Base-by-base conservation (phyloP, 2,888 invertebrate species). In the Dynastes maya region DNA sequence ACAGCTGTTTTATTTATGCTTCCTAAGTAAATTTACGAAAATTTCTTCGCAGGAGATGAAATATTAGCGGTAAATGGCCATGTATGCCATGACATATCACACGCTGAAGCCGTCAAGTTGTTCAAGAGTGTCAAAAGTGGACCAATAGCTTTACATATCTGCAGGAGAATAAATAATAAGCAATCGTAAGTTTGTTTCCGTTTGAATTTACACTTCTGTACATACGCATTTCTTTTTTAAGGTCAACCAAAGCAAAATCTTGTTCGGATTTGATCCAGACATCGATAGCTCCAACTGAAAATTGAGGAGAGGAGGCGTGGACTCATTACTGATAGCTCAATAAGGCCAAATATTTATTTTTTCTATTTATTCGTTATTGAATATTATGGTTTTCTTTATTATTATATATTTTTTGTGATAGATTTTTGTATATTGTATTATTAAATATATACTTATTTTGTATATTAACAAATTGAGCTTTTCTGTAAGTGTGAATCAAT, bases 51-150 rank as follows among this genome's bases (percentile, higher is more conserved):
- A 93, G 95, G 96, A 72, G 96, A 96, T 87, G 95, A 96, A 89
- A 93, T 96, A 83, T 89, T 95, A 82, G 94, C 95, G 78, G 94
- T 96, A 27, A 96, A 96, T 89, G 95, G 95, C 11, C 93, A 94
- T 83, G 92, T 94, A 67, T 94, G 95, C 85, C 94, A 95, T 84
- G 95, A 95, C 85, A 90, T 95, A 83, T 94, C 95, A 0, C 95
- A 96, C 86, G 91, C 94, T 61, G 95, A 96, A 86, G 96, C 96
- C 51, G 92, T 96, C 70, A 92, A 93, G 32, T 90, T 96, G 45
- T 96, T 96, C 89, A 95, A 95, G 86, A 93, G 94, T 80, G 94
- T 96, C 78, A 93, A 95, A 87, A 92, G 90, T 84, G 96, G 96
- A 80, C 90, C 94, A 72, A 92, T 96, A 72, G 94, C 94, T 78